Conservation (phyloP, 2,797 vertebrate species). For the Pantherophis vulpinus region DNA sequence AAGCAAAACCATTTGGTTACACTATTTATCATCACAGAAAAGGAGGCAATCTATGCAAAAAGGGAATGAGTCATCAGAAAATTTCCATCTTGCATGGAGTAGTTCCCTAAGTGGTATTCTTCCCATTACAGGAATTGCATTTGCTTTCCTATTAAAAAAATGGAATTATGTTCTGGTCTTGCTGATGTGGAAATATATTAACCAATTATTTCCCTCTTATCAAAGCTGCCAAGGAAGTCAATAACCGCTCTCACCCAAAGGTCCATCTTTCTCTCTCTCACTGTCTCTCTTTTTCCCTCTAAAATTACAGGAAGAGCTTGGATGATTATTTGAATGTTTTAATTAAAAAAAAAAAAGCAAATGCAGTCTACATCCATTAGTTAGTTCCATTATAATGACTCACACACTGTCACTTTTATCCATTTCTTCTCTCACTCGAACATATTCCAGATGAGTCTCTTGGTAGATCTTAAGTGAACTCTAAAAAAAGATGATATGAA, state of each 20-base stretch:
- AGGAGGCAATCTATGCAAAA: not conserved
- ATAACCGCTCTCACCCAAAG: not conserved
- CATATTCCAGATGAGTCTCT: conserved; percentile 76
- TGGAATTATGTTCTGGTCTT: not conserved
- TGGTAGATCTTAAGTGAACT: conserved; percentile 77
- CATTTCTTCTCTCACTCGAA: conserved; percentile 80
- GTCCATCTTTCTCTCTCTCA: no score
- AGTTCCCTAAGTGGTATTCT: not conserved
- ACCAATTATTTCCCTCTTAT: not conserved
- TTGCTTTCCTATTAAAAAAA: not conserved
- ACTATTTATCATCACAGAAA: not conserved
- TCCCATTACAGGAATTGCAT: not conserved
- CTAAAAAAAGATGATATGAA: conserved; percentile 59
- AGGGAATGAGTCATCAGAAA: not conserved
- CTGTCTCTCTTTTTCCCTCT: no score
- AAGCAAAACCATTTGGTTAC: not conserved
- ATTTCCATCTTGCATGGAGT: not conserved
- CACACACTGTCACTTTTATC: conserved; percentile 75
- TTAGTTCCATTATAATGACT: conserved; percentile 58
- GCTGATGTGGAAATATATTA: not conserved
- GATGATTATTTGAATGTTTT: not conserved
- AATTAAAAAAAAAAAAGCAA: not conserved
- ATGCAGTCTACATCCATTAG: not conserved
- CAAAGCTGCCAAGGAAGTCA: not conserved
- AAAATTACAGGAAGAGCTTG: not conserved